Evolutionary conservation across 2,113 vertebrate species (phyloP), one percentile per base, ranked within the genome.

Genomic region (Lagopus leucura): DNA sequence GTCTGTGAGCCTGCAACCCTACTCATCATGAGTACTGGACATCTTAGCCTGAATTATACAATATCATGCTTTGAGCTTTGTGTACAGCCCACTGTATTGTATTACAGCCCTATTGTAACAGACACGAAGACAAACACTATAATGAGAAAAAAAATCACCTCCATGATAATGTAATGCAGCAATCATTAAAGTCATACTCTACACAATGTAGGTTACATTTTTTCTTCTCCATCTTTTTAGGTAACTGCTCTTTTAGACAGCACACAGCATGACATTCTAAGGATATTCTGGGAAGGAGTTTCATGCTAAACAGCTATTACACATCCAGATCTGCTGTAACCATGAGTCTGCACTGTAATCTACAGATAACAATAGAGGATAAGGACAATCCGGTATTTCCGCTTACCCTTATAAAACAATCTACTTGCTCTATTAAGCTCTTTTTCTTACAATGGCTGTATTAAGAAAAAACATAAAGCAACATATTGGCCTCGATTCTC

Each of bases 391-490:
- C 27, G 36, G 10, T 54, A 36, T 70, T 83, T 92, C 42, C 25
- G 73, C 86, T 77, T 54, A 88, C 70, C 55, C 45, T 77, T 77
- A 82, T 73, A 80, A 93, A 90, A 67, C 25, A 82, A 76, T 48
- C 54, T 65, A 11, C 45, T 86, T 77, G 40, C 64, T 93, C 83
- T 86, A 19, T 65, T 74, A 74, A 66, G 60, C 15, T 86, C 27
- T 63, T 79, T 83, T 83, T 70, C 55, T 13, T 43, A n/a, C 73
- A 90, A 90, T 34, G 82, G 36, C 21, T 82, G 25, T 22, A 89
- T 71, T 94, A 93, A 67, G 89, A 78, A 87, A 91, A 91, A 92
- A 93, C 67, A 86, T 57, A 86, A 86, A 66, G 77, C 61, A 88
- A 95, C 77, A 27, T 86, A 83, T 70, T 74, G 67, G 69, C 43